phyloP scores from a whole-genome alignment of 2,888 invertebrate species.

The Itoplectis maculator region DNA sequence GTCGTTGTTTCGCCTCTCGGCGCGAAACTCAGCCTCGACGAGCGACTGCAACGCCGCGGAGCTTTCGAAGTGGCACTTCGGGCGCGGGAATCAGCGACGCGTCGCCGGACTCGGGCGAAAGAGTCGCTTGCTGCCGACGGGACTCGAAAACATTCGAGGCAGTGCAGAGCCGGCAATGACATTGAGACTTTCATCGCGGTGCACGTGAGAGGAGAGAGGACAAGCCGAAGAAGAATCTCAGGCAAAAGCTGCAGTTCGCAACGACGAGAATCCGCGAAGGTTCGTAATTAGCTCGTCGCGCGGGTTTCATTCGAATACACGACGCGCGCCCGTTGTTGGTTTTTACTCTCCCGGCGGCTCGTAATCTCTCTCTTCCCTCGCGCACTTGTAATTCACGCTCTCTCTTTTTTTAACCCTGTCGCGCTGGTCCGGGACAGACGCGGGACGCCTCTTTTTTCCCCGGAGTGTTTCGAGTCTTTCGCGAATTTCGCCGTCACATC shows the following conservation, averaged over 20 bases:
- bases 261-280: too few relatives aligned
- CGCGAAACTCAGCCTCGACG: neutral
- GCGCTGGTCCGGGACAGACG: neutral
- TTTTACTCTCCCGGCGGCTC: constrained; percentile 9
- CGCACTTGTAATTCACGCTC: neutral
- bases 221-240: constrained; percentile 36
- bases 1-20: constrained; percentile 31
- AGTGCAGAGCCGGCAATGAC: constrained; percentile 15
- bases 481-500: neutral
- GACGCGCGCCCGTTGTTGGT: neutral
- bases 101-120: constrained; percentile 45
- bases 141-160: constrained; percentile 23
- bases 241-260: constrained; percentile 13
- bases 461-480: too few relatives aligned
- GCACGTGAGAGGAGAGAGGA: constrained; percentile 16
- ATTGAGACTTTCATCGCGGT: constrained; percentile 26
- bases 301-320: constrained; percentile 1
- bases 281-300: constrained; percentile 30
- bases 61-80: constrained; percentile 50
- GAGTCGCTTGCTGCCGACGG: constrained; percentile 14
- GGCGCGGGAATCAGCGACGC: constrained; percentile 39
- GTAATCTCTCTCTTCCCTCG: neutral
- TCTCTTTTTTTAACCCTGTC: neutral
- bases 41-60: constrained; percentile 20
- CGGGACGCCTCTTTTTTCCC: neutral